Base-by-base conservation (phyloP, 2,888 invertebrate species). In the Schizotus pectinicornis region DNA sequence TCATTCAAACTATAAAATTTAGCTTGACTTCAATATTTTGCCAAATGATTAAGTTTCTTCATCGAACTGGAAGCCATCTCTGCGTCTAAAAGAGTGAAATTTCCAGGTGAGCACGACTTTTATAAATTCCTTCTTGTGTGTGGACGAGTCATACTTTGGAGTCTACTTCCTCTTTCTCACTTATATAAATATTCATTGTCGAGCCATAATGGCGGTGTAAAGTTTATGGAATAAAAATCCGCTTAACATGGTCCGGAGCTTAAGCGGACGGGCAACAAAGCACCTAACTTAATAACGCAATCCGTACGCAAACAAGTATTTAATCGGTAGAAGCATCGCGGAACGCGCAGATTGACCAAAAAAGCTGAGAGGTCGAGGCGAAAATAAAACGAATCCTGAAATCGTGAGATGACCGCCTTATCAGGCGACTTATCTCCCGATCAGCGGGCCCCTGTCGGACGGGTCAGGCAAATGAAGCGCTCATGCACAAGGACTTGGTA, bases 341-440 rank as follows among this genome's bases (percentile, higher is more conserved):
- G 5, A 54, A 45, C 54, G 49, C 56, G 45, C 55, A 59, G 55
- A 60, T 53, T 50, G 53, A 61, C 59, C 53, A 59, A 64, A 63
- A 63, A 65, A 61, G 50, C 53, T 59, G 42, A 56, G 47, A 57
- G 61, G 61, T 57, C 64, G 59, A 59, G 49, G 57, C 43, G 42
- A 56, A 53, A 61, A 63, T 54, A 63, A 65, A 63, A 63, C 54
- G 58, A 65, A 65, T 65, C 61, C 64, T 52, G 62, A 68, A 69
- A 69, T 71, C 69, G 71, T 71, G 69, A 69, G 69, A 67, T 67
- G 68, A 66, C 62, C 68, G 54, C 63, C 63, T 67, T 67, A 68
- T 71, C 71, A 62, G 59, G 57, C 65, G 66, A 65, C 62, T 69
- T 66, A 69, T 68, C 68, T 64, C 49, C 59, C 54, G 63, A 67